A percentile compares a stretch with the other conserved stretches of the same genome.
These are phyloP conservation scores for Panopea generosa DNA, from an alignment of 2,888 invertebrate genomes.

Conservation along the genomic window DNA sequence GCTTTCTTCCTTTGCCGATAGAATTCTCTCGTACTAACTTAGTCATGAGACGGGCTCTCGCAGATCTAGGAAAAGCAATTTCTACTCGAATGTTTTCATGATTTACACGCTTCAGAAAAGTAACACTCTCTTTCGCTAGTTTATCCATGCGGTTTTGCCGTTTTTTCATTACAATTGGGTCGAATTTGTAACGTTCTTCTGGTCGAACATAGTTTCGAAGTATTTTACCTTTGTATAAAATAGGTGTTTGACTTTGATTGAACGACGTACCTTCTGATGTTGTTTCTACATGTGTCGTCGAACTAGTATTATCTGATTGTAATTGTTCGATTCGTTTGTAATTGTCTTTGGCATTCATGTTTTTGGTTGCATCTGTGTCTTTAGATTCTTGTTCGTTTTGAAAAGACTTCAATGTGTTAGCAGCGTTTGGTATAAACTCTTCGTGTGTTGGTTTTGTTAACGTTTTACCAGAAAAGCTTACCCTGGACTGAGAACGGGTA, in stretches of 20 bases:
- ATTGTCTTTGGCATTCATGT: neutral
- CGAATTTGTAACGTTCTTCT: conserved; percentile 66
- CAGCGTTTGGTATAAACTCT: too few relatives aligned
- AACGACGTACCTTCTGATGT: conserved; percentile 15
- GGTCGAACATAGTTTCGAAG: conserved; percentile 64
- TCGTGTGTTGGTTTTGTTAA: too few relatives aligned
- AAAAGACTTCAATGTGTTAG: too few relatives aligned
- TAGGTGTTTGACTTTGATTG: too few relatives aligned
- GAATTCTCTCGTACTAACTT: conserved; percentile 63
- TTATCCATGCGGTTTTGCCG: conserved; percentile 63
- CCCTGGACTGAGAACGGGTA: conserved; percentile 31
- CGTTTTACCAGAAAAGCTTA: too few relatives aligned
- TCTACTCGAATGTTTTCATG: conserved; percentile 59
- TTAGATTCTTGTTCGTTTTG: conserved; percentile 6
- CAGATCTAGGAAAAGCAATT: conserved; percentile 62
- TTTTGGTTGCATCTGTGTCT: neutral
- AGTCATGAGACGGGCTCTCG: conserved; percentile 56
- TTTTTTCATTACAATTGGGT: conserved; percentile 60
- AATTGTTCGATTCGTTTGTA: neutral
- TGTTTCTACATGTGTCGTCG: neutral
- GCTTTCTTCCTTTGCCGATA: conserved; percentile 18
- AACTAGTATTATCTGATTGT: neutral
- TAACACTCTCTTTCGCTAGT: conserved; percentile 57
- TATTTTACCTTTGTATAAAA: conserved; percentile 48
- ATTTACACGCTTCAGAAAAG: conserved; percentile 57